Evolutionary conservation across 2,113 vertebrate genomes (phyloP).

Genomic region (Mesembrinibis cayennensis): DNA sequence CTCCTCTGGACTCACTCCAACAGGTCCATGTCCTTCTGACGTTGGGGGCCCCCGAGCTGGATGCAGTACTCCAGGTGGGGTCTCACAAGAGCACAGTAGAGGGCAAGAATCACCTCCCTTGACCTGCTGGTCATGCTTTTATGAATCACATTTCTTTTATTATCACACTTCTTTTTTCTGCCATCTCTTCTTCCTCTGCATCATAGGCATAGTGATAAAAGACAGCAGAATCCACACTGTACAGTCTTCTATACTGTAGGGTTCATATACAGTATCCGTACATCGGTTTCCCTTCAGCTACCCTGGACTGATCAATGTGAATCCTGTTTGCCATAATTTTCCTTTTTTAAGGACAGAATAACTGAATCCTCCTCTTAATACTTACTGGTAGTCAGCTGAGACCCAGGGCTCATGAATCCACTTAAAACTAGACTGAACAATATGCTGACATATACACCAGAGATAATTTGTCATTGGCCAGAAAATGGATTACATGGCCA

Average conservation of each 20-base stretch:
- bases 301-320: rapidly evolving
- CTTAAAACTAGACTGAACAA: neutral
- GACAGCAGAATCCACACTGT: neutral
- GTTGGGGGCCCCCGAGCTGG: too few relatives aligned
- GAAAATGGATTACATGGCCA: neutral
- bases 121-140: neutral
- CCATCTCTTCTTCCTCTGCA: neutral
- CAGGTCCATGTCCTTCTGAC: too few relatives aligned
- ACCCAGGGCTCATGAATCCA: neutral
- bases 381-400: neutral
- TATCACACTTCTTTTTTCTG: neutral
- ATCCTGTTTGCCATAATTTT: neutral
- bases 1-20: too few relatives aligned
- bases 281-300: neutral
- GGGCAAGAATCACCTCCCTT: neutral
- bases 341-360: neutral
- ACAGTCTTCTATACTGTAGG: rapidly evolving
- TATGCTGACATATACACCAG: neutral
- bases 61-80: too few relatives aligned
- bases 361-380: neutral
- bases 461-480: neutral
- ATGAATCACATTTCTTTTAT: neutral
- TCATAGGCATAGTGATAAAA: neutral
- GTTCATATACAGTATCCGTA: rapidly evolving
- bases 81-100: neutral